Evolutionary conservation across 2,888 invertebrate genomes (phyloP), one percentile per base, ranked within the genome.

Genomic region (Phrixothrix hirtus): DNA sequence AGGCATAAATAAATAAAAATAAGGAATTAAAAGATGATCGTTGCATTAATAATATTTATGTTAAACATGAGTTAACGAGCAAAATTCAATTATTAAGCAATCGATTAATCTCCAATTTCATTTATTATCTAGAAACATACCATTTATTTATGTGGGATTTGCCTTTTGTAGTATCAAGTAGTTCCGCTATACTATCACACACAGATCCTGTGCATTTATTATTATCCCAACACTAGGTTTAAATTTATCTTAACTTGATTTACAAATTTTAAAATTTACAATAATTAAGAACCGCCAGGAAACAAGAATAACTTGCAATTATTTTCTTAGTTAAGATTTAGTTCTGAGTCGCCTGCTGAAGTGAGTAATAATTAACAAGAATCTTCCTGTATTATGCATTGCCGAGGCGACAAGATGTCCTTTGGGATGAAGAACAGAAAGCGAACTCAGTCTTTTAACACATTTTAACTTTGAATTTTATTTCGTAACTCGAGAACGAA

Each of bases 391-490:
- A 67, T 65, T 66, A 66, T 67, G 64, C 61, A 67, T 67, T 59
- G 58, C 48, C 63, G 58, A 66, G 67, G 66, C 66, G 67, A 65
- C 66, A 64, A 66, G 64, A 64, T 61, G 65, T 64, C 66, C 65
- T 62, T 53, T 47, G 61, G 62, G 65, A 56, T 46, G 48, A 56
- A 51, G 44, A 47, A 51, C 52, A 52, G 51, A 56, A 47, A 56
- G 51, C 47, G 47, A 52, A 56, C 56, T 52, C 54, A 47, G 55
- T 57, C 54, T 57, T 57, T 60, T 58, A 60, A 62, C 63, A 63
- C 63, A 60, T 63, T 54, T 55, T 56, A 61, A 60, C 59, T 63
- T 63, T 63, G 58, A 51, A 61, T 61, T 55, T 55, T 48, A 48
- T 48, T 53, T 16, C 53, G 36, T 43, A 44, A 53, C 52, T 52